Evolutionary conservation across 2,888 invertebrate genomes (phyloP).

Genomic region (Lasioglossum villosulum): DNA sequence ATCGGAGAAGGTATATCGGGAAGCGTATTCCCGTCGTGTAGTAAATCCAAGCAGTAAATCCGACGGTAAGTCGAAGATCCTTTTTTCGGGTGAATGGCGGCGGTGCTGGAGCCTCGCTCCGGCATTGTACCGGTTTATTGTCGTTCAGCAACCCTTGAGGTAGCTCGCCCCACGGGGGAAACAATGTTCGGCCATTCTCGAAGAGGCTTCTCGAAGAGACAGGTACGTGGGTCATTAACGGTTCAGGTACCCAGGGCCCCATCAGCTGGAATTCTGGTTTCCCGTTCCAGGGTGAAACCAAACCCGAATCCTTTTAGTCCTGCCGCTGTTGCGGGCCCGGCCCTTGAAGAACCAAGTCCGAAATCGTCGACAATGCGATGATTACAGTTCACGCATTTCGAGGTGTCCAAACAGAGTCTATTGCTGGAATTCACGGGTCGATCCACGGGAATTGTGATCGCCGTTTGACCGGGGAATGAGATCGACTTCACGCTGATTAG

Average conservation of each 20-base stretch:
- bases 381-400: slow-evolving; percentile 35
- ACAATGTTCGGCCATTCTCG: slow-evolving; percentile 26
- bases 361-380: slow-evolving; percentile 26
- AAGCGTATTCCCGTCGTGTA: slow-evolving; percentile 22
- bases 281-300: background rate
- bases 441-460: background rate
- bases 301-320: slow-evolving; percentile 20
- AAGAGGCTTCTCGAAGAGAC: background rate
- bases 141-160: slow-evolving; percentile 40
- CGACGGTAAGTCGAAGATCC: slow-evolving; percentile 37
- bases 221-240: slow-evolving; percentile 46
- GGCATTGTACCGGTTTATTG: slow-evolving; percentile 46
- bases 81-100: slow-evolving; percentile 29
- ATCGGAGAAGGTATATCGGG: slow-evolving; percentile 18
- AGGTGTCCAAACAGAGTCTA: slow-evolving; percentile 11
- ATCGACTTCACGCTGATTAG: background rate
- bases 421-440: background rate
- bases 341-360: background rate
- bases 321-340: background rate
- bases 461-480: slow-evolving; percentile 3
- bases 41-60: slow-evolving; percentile 48
- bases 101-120: background rate
- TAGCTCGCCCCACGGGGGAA: slow-evolving; percentile 22
- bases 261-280: slow-evolving; percentile 14
- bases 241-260: slow-evolving; percentile 39